Percentiles rank a stretch among this genome's conserved stretches.
Evolutionary conservation across 30 jellyfish, hydroid and myxozoan genomes (phyloP).

Genomic region (Hydra vulgaris): DNA sequence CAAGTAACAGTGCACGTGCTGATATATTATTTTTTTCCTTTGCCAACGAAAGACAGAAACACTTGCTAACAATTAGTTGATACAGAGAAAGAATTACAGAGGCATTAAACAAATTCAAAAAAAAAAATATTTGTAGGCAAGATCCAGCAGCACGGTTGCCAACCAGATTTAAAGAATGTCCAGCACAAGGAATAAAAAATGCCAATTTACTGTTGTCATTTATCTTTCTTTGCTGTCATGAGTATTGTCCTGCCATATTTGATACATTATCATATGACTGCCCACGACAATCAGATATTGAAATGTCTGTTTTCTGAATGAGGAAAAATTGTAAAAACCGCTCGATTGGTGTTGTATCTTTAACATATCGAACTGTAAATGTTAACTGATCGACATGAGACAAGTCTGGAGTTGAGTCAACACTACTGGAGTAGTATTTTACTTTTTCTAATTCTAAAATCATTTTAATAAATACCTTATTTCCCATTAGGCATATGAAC

Average conservation of each 20-base stretch:
- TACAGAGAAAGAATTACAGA: too few species aligned
- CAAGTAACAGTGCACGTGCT: too few species aligned
- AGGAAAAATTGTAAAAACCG: neutral
- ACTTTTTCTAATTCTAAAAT: conserved; percentile 1
- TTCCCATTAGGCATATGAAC: conserved; percentile 9
- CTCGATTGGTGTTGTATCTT: neutral
- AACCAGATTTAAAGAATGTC: too few species aligned
- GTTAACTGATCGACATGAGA: conserved; percentile 18
- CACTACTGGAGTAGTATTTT: conserved; percentile 5
- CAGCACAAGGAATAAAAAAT: too few species aligned
- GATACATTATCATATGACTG: neutral
- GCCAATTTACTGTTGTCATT: conserved; percentile 33
- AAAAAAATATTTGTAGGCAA: conserved; percentile 37
- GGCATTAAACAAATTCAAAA: conserved; percentile 7
- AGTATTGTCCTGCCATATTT: conserved; percentile 20
- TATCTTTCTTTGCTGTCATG: conserved; percentile 44
- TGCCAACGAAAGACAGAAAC: too few species aligned
- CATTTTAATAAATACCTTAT: neutral
- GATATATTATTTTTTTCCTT: too few species aligned
- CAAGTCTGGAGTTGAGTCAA: conserved; percentile 26
- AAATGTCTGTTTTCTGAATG: neutral
- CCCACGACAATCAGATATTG: conserved; percentile 7
- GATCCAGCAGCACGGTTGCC: conserved; percentile 45
- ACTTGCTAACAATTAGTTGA: too few species aligned
- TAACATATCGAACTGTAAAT: conserved; percentile 7